Evolutionary conservation across 2,113 vertebrate genomes (phyloP), one percentile per base, ranked within the genome.

Genomic region (Gasterosteus nipponicus): DNA sequence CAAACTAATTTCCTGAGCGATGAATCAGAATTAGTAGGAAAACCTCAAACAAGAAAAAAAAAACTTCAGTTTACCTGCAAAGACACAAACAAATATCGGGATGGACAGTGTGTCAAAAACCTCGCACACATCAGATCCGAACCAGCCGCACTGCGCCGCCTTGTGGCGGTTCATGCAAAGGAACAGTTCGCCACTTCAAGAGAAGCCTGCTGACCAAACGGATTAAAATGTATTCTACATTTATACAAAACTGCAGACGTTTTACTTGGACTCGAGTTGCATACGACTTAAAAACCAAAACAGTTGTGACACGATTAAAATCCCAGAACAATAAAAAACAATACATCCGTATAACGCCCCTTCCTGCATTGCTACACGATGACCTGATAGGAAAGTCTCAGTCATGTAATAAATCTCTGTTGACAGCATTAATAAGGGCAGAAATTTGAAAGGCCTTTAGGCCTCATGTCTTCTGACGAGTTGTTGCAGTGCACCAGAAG

Each of bases 61-160:
- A 15, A 15, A 15, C 14, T 16, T 22, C 59, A 19, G 10, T 61
- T 14, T 8, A 3, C 58, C 38, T 39, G 8, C 4, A 56, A 22
- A 64, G 11, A 60, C 2, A 33, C 49, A 54, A 11, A 12, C n/a
- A 42, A 1, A 15, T 1, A 16, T 9, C 8, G 19, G 5, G 29
- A 35, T 14, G 15, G 3, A 26, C 5, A 26, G 39, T 6, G 29
- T 15, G 35, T 19, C 18, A 8, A 38, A 15, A 54, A 46, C 59
- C 19, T 64, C 19, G 19, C 22, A 4, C 10, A 61, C 19, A 10
- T 61, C 16, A 61, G 10, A 22, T 0, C 18, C 57, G 69, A 31
- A 74, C 3, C 18, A 49, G 65, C 58, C 41, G 69, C 58, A 49
- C n/a, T 57, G 71, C 78, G 78, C 71, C 78, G 64, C 33, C 78